Evolutionary conservation across 1,140 invertebrate species (phyloP), one percentile per base, ranked within the genome.

Genomic region (Lepidurus couesii): DNA sequence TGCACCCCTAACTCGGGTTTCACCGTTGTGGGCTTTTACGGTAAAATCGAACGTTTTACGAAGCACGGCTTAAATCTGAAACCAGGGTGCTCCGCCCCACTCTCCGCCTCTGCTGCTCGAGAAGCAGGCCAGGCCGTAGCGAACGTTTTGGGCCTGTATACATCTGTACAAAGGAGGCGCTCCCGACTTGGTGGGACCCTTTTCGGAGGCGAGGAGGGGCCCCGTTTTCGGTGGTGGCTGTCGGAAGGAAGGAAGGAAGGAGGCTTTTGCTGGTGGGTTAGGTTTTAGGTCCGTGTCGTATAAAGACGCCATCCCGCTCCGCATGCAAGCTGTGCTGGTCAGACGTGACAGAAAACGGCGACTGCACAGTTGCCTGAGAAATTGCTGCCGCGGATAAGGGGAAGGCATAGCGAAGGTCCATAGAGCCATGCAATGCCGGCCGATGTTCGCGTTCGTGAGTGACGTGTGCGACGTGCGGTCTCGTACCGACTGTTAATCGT

Each of bases 331-430:
- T 65, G 53, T 65, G 53, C 53, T 65, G 53, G 53, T 21, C 53
- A 65, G 53, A 65, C 53, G 53, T 65, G 53, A 65, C 53, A 65
- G 53, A 65, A 65, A 65, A 65, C 53, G 53, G n/a, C 53, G 53
- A 65, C 53, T 65, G 53, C 53, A 65, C 53, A 65, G 53, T 65
- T 65, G 16, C 16, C 53, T 65, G 53, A 65, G 53, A 65, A 65
- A 65, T 65, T 65, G 53, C 53, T 65, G 53, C 53, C 21, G 53
- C 5, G 53, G 53, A 65, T 65, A 65, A 65, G 8, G 53, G 53
- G 53, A 65, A 65, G 53, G 53, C 21, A 65, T n/a, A 65, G 21
- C 16, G 53, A 65, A 65, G 53, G 53, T 65, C 53, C 53, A 16
- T 65, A 65, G 53, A 65, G 53, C 21, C 53, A 65, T 65, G 53